Evolutionary conservation across 2,113 vertebrate genomes (phyloP), one percentile per base, ranked within the genome.

Genomic region (Riparia riparia): DNA sequence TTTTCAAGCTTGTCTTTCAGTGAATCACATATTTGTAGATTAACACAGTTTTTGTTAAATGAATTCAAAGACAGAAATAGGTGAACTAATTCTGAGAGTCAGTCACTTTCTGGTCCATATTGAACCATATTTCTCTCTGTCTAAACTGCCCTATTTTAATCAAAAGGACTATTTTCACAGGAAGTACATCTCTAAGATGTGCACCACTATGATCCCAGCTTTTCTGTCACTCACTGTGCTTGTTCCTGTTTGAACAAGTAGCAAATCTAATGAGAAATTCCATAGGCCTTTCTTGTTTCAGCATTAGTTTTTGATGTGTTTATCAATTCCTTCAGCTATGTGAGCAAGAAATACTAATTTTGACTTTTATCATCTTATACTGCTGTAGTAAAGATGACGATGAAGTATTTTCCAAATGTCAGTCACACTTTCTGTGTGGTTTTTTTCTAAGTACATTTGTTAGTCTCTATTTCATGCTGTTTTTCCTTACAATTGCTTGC

Each of bases 1-100:
- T 94, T 95, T 72, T 95, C 57, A 85, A 91, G n/a, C 31, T 85
- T 90, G 53, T 17, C 50, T 93, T 87, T 76, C 45, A 69, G 41
- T 93, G 70, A 84, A 90, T 90, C 54, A 56, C 19, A 18, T 71
- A 32, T 85, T 85, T 89, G 17, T 79, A 85, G 16, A 87, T 34
- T 49, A 89, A 61, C 53, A 79, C 2, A 17, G 70, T 90, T 60
- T 71, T 76, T 87, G 44, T 72, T 65, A 79, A 85, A 69, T 34
- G 2, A 85, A 72, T 74, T 76, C 53, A 69, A 89, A 60, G 56
- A 44, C 31, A 81, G 28, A 58, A 63, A 37, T 28, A 79, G 31
- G 69, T 47, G 49, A 79, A 18, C 31, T 37, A 58, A 9, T 65
- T 15, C 49, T 72, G n/a, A 22, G 32, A 4, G 16, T 76, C n/a